Base-by-base conservation (phyloP, 2,888 invertebrate species). In the Caenorhabditis auriculariae region DNA sequence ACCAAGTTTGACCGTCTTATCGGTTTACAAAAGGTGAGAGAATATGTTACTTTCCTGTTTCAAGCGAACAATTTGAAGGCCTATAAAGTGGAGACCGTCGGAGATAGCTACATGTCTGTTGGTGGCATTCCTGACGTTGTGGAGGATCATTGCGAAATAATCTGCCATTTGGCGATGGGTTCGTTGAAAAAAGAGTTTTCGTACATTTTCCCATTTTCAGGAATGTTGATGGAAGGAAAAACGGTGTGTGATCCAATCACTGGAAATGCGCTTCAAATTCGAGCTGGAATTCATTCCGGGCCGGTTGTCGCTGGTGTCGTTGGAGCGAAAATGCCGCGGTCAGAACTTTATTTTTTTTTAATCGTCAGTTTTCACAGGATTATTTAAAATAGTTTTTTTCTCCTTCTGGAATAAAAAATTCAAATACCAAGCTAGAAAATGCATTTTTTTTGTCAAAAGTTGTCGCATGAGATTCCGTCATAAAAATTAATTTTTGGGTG, bases 81-180 rank as follows among this genome's bases (percentile, higher is more conserved):
- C 5, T 75, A 76, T 47, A 76, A 76, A 63, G 76, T 77, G n/a
- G 74, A 76, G 45, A 75, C 75, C 26, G 71, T 77, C 21, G 75
- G 75, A 5, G 77, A 76, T 52, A 68, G 70, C 21, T 77, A 76
- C 56, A 76, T 77, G 76, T 71, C 73, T 0, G 75, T 75, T 2
- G 75, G 75, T 12, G 78, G 78, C 6, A 70, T 78, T 2, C 78
- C 78, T 1, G 76, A 76, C 7, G 49, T 52, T 15, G 60, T 58
- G 9, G 68, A 60, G 15, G 72, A 71, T 32, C 82, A 82, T 58
- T 82, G 82, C 35, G 75, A 77, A 50, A 68, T 66, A 7, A 79
- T 82, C 21, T 77, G 81, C 27, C 74, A 80, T 52, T 59, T 82
- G 56, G 81, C 82, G 5, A 51, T 82, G 23, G 81, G 75, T 44